Base-by-base conservation (phyloP, 2,888 invertebrate genomes). In the Sericinus montela region DNA sequence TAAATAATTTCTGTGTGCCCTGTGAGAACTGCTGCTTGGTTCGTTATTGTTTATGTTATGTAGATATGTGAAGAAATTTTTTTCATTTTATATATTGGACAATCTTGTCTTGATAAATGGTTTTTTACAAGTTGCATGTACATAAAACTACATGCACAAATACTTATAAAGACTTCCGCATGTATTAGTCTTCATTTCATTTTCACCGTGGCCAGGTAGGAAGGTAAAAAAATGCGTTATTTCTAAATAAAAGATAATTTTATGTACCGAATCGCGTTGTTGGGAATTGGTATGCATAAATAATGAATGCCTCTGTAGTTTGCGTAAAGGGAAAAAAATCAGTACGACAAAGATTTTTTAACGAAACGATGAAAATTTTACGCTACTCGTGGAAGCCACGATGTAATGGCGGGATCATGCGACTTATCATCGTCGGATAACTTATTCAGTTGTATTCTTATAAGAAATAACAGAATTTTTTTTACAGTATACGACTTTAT, bases 1-100 rank as follows among this genome's bases (percentile, higher is more conserved):
- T 87, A 87, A 88, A 88, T 87, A 85, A 85, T 85, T 72, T 83
- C 75, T 72, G 75, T 72, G 75, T 76, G 75, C 71, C 77, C 76
- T 75, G 69, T 71, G 80, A 72, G 78, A 77, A 75, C 65, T 75
- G 72, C 77, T 76, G 79, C 79, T 83, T 77, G 77, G 68, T 72
- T 54, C 62, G 56, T 53, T 62, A 67, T 67, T 67, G 60, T 62
- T 65, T 65, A 56, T 60, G 62, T 53, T 69, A 70, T 67, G 68
- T 68, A 74, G 73, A 75, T 75, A 78, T 68, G 67, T 68, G 63
- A 59, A 63, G 25, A 7, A 7, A 8, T 5, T 8, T 8, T 25
- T 25, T 3, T 19, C 2, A 19, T 19, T 5, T n/a, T n/a, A n/a
- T n/a, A n/a, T n/a, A n/a, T n/a, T n/a, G n/a, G n/a, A n/a, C n/a